Evolutionary conservation across 2,888 invertebrate genomes (phyloP), one percentile per base, ranked within the genome.

Genomic region (Cacoxenus indagator): DNA sequence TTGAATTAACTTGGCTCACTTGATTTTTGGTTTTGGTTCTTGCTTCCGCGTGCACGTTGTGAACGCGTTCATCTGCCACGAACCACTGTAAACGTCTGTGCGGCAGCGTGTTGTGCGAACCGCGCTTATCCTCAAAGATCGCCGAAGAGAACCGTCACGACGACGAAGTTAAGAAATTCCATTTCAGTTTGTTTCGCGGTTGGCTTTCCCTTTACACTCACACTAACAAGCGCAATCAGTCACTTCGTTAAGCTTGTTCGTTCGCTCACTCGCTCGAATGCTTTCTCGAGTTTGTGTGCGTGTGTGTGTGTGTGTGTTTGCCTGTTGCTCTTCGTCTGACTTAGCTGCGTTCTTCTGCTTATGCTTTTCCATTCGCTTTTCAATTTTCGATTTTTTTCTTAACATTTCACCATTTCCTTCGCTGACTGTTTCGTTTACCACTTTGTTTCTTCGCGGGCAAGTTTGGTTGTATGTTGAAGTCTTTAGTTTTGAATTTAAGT

Each of bases 1-100:
- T 48, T 48, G 46, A 48, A 17, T 48, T 48, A 46, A 37, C 6
- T 37, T 48, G 48, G 19, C 17, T 37, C 14, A 11, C 14, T 37
- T 8, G 14, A 37, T 37, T 27, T 64, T 37, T 8, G 62, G 45
- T 72, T 69, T 72, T 67, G 77, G 73, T 79, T 78, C 78, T 82
- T 81, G 81, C n/a, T n/a, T n/a, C n/a, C 81, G 81, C 83, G 81
- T 73, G 75, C 77, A 80, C 69, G 76, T 82, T 73, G 78, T 71
- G 74, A 79, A 80, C 81, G 85, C 84, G 84, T 37, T 77, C 86
- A 86, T 84, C 82, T 82, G 81, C 84, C 79, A 84, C 83, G 86
- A 83, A 85, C 78, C 78, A 81, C 85, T 76, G 80, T 80, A 76
- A 79, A 85, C 86, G 86, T 85, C 85, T 85, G 86, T 85, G 79